A percentile compares a stretch with the other conserved stretches of the same genome.
phyloP scores from a whole-genome alignment of 2,888 invertebrate genomes.

The Andrena trimmerana region DNA sequence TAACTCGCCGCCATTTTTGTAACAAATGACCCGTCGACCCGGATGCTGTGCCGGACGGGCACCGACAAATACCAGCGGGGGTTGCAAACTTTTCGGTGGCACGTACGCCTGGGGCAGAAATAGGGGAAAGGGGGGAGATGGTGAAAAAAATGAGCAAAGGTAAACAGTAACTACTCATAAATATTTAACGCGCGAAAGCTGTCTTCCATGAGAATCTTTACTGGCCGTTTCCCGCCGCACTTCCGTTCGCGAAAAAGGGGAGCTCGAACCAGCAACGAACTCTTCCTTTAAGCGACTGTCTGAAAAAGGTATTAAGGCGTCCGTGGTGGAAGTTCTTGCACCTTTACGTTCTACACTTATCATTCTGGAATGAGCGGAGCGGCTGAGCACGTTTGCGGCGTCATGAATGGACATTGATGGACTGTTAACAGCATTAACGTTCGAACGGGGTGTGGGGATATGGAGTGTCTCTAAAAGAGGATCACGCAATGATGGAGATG shows the following conservation, averaged over 20 bases:
- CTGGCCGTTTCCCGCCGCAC: constrained; percentile 2
- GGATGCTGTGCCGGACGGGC: constrained; percentile 65
- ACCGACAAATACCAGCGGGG: constrained; percentile 68
- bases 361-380: not conserved
- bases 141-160: constrained; percentile 24
- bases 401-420: too few species aligned
- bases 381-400: not conserved
- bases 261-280: not conserved
- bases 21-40: constrained; percentile 69
- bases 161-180: constrained; percentile 42
- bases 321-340: not conserved
- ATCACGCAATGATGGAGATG: too few species aligned
- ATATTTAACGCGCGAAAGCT: constrained; percentile 50
- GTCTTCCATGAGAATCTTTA: constrained; percentile 33
- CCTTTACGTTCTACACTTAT: not conserved
- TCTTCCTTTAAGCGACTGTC: not conserved
- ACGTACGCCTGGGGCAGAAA: not conserved
- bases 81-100: constrained; percentile 62
- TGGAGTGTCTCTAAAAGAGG: too few species aligned
- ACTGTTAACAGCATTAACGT: too few species aligned
- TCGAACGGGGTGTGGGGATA: too few species aligned
- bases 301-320: constrained; percentile 20
- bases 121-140: not conserved
- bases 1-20: constrained; percentile 69
- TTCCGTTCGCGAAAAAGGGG: constrained; percentile 10